Conservation (phyloP, 2,113 vertebrate species). For the Hydrochoerus hydrochaeris region DNA sequence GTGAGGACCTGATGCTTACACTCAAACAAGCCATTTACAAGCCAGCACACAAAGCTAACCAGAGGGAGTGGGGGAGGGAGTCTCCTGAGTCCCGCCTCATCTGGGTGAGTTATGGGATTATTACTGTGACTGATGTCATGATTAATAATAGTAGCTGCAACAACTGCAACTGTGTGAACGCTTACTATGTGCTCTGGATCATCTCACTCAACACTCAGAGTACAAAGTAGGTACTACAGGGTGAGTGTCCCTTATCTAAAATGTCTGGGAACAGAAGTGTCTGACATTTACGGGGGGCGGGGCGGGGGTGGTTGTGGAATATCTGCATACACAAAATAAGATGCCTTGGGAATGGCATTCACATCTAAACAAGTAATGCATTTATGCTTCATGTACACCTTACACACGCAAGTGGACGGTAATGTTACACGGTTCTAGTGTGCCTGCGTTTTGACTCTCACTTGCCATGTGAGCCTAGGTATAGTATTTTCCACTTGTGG, state of each 20-base stretch:
- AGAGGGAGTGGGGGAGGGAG: not conserved
- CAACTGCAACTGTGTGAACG: not conserved
- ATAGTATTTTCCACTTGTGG: not conserved
- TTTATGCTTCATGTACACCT: not conserved
- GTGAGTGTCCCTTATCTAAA: not conserved
- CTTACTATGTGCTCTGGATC: not conserved
- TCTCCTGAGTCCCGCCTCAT: not conserved
- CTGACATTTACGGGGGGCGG: not conserved
- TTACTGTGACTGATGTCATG: rapidly evolving
- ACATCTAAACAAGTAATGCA: not conserved
- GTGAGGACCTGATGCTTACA: not conserved
- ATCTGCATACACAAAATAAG: not conserved
- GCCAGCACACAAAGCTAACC: not conserved
- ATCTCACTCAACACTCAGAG: not conserved
- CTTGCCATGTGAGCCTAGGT: not conserved
- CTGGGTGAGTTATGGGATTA: not conserved
- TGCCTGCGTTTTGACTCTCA: not conserved
- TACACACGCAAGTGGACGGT: not conserved
- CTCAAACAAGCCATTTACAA: not conserved
- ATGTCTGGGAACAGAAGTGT: not conserved
- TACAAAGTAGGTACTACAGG: not conserved
- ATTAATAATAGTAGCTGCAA: not conserved
- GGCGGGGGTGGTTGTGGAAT: not conserved
- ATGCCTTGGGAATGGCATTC: not conserved
- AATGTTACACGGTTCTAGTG: not conserved